Evolutionary conservation across 2,113 vertebrate species (phyloP).

Genomic region (Labeo rohita): DNA sequence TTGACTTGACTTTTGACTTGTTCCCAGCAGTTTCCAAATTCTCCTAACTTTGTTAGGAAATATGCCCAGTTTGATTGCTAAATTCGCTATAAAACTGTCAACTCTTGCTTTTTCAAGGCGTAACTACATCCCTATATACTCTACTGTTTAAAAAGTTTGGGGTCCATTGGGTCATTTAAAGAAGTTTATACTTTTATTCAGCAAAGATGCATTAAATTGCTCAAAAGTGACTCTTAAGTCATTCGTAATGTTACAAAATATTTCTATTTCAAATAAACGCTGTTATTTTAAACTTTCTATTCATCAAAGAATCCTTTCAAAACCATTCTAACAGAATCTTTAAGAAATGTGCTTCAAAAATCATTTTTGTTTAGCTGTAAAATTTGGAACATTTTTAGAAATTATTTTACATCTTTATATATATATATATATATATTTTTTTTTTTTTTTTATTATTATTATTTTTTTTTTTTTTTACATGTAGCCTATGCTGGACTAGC

Average conservation of each 20-base stretch:
- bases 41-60: not conserved
- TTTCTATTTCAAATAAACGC: not conserved
- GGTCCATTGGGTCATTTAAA: not conserved
- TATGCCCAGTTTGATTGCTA: not conserved
- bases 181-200: not conserved
- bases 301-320: not conserved
- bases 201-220: not conserved
- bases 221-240: not conserved
- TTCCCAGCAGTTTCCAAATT: not conserved
- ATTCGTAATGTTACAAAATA: not conserved
- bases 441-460: too few species aligned
- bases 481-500: not conserved
- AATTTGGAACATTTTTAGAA: not conserved
- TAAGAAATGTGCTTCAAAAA: not conserved
- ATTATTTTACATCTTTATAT: not conserved
- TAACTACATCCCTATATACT: not conserved
- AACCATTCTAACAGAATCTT: not conserved
- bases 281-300: not conserved
- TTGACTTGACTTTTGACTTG: not conserved
- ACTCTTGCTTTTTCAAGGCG: not conserved
- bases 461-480: too few species aligned
- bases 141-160: not conserved
- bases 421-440: too few species aligned
- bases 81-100: not conserved
- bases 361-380: not conserved